A percentile compares a stretch with the other conserved stretches of the same genome.
These are phyloP conservation scores for Drosophila chauvacae DNA, from an alignment of 1,140 invertebrate genomes.

Conservation along the genomic window DNA sequence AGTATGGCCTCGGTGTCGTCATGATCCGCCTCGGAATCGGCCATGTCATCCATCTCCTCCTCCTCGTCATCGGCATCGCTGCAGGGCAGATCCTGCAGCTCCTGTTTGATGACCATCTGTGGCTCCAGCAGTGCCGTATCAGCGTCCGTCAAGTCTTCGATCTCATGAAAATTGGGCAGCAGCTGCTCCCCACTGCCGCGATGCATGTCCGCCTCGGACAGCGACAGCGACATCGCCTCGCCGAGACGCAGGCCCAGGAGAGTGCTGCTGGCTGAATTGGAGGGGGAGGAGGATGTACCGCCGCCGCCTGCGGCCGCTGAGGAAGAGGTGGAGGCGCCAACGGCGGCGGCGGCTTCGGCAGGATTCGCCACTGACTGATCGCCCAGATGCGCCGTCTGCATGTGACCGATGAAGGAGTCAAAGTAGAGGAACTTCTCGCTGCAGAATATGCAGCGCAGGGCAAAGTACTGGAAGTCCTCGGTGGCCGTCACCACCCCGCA, in stretches of 20 bases:
- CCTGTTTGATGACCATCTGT: conserved; percentile 81
- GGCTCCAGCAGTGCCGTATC: conserved; percentile 73
- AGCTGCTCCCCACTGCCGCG: conserved; percentile 15
- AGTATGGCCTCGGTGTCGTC: conserved; percentile 57
- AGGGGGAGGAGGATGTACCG: not conserved
- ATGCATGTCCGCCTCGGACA: conserved; percentile 13
- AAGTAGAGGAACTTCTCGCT: conserved; percentile 80
- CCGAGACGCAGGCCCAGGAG: conserved; percentile 24
- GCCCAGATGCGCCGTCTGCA: conserved; percentile 74
- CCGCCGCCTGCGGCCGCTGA: not conserved
- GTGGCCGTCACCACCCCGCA: conserved; percentile 81
- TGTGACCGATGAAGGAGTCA: conserved; percentile 80
- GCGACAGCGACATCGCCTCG: conserved; percentile 52
- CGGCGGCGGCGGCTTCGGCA: not conserved
- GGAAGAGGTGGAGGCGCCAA: not conserved
- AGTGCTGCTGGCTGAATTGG: not conserved
- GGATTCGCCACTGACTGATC: conserved; percentile 35
- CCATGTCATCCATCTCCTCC: conserved; percentile 40
- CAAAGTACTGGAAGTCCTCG: conserved; percentile 81
- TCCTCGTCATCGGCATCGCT: conserved; percentile 46
- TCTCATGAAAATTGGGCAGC: conserved; percentile 61
- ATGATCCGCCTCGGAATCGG: conserved; percentile 35
- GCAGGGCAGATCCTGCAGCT: conserved; percentile 64
- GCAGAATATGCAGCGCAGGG: conserved; percentile 71
- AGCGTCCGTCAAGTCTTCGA: conserved; percentile 75